These are phyloP conservation scores for Macrosiphum euphorbiae DNA, from an alignment of 2,888 invertebrate genomes.

Conservation along the genomic window DNA sequence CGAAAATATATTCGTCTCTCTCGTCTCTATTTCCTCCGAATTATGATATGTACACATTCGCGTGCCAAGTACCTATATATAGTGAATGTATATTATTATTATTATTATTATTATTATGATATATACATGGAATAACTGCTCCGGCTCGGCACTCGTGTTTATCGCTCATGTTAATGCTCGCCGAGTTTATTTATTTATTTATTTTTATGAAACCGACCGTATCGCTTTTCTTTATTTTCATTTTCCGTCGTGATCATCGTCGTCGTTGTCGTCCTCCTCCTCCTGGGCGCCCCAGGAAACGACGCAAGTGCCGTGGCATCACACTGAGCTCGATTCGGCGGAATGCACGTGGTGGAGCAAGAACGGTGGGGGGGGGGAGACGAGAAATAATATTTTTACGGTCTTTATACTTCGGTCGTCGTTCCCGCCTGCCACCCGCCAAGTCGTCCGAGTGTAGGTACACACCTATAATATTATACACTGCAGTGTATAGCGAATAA, in stretches of 20 bases:
- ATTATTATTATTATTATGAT: not conserved
- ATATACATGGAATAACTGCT: not conserved
- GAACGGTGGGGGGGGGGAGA: not conserved
- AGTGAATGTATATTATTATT: not conserved
- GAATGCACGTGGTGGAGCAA: not conserved
- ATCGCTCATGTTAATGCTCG: constrained; percentile 31
- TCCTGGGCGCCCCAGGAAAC: not conserved
- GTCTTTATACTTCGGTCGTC: not conserved
- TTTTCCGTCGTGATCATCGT: not conserved
- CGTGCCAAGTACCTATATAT: constrained; percentile 4
- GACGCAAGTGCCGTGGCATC: not conserved
- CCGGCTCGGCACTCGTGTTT: constrained; percentile 3
- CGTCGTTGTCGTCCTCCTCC: not conserved
- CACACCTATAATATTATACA: not conserved
- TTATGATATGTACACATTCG: constrained; percentile 17
- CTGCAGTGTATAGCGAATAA: not conserved
- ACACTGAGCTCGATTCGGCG: not conserved
- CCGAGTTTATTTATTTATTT: constrained; percentile 39
- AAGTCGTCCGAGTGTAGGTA: too few relatives aligned
- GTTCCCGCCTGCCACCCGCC: not conserved
- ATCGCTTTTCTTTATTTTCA: constrained; percentile 25
- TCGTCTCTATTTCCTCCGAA: not conserved
- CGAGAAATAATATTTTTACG: constrained; percentile 57
- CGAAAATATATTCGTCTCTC: not conserved
- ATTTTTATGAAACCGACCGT: constrained; percentile 44